Conservation (phyloP, 2,797 vertebrate species). For the Mareca penelope region DNA sequence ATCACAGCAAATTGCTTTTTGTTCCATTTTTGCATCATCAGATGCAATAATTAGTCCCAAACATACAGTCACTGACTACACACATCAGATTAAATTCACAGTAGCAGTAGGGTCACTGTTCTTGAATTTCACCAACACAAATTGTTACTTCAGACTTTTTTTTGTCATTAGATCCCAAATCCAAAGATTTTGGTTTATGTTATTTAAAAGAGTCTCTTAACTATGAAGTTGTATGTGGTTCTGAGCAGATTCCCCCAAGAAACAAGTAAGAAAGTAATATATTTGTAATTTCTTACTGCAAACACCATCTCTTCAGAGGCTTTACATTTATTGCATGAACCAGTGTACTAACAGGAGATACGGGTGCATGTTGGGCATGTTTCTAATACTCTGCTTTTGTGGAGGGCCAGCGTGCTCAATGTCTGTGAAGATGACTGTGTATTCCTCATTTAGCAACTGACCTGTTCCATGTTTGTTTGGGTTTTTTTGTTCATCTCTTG, state of each 20-base stretch:
- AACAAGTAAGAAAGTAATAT: not conserved
- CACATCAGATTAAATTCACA: not conserved
- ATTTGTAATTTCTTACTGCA: constrained; percentile 67
- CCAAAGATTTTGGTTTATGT: not conserved
- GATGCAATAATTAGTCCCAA: not conserved
- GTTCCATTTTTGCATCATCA: not conserved
- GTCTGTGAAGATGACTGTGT: not conserved
- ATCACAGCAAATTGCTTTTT: not conserved
- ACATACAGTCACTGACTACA: not conserved
- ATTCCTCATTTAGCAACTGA: not conserved
- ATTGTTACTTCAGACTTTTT: constrained; percentile 31
- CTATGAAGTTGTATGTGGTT: not conserved
- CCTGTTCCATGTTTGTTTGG: not conserved
- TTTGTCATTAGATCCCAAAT: not conserved
- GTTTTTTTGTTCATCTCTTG: not conserved
- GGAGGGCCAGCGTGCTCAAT: constrained; percentile 1
- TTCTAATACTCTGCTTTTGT: constrained; percentile 50
- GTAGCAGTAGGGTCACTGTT: not conserved
- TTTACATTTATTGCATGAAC: constrained; percentile 54
- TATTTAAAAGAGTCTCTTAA: not conserved
- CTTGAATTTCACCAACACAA: not conserved
- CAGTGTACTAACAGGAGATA: constrained; percentile 41
- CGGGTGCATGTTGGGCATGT: constrained; percentile 36
- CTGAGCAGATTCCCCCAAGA: not conserved
- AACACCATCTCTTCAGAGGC: constrained; percentile 63